Evolutionary conservation across 37 sponge, comb jelly and placozoan species (phyloP).

Genomic region (Chondrosia reniformis): DNA sequence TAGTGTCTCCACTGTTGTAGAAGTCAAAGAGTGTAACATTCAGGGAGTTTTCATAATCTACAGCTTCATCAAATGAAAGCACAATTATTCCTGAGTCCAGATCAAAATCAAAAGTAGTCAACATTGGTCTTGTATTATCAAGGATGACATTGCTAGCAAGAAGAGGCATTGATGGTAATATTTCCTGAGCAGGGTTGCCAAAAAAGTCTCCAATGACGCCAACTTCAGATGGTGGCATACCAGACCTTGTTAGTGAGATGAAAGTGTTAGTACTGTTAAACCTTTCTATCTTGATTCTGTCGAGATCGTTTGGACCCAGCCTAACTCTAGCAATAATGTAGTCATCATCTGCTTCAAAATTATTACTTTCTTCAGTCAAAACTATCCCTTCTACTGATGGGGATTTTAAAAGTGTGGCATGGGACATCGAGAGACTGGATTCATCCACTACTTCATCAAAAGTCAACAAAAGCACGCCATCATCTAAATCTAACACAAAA

Average conservation of each 20-base stretch:
- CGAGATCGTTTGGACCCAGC: conserved; percentile 51
- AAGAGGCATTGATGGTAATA: conserved; percentile 28
- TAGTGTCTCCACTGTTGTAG: neutral
- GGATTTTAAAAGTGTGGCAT: neutral
- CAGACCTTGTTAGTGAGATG: conserved; percentile 64
- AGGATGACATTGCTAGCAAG: conserved; percentile 35
- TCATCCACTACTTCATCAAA: conserved; percentile 76
- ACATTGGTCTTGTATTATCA: conserved; percentile 61
- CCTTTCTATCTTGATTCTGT: conserved; percentile 37
- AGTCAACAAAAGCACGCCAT: conserved; percentile 35
- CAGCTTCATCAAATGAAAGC: conserved; percentile 61
- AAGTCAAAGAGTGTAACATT: neutral
- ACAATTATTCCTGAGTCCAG: conserved; percentile 62
- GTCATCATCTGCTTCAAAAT: neutral
- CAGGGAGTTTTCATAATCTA: neutral
- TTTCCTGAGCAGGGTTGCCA: conserved; percentile 54
- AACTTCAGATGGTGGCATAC: no score
- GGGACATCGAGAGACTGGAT: conserved; percentile 50
- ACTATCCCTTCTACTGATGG: neutral
- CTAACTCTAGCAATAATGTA: conserved; percentile 29
- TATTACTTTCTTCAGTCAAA: conserved; percentile 39
- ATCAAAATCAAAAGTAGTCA: conserved; percentile 57
- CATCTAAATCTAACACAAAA: conserved; percentile 56
- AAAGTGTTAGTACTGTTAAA: conserved; percentile 57
- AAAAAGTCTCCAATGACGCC: conserved; percentile 62